Evolutionary conservation across 2,113 vertebrate species (phyloP), one percentile per base, ranked within the genome.

Genomic region (Mystacornis crossleyi): DNA sequence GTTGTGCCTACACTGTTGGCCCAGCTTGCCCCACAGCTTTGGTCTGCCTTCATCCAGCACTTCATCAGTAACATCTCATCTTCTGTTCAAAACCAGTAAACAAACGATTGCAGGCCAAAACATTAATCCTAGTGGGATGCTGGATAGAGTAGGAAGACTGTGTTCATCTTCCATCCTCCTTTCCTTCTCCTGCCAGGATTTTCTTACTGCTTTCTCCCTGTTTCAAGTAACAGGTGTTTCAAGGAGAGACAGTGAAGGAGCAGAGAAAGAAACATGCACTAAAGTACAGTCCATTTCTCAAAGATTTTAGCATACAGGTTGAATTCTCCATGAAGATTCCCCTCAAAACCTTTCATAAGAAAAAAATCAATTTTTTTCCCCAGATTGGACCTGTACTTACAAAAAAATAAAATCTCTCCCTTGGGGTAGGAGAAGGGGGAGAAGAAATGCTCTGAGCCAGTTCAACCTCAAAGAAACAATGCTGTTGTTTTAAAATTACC

Each of bases 401-500:
- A 81, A 77, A 21, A 73, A 89, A 91, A 80, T n/a, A 77, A 94
- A 83, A 73, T 62, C 26, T 83, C 18, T 40, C 34, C 38, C 21
- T 64, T 43, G 21, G 23, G 31, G 26, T 61, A 10, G 18, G 10
- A 81, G 43, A 85, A 82, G 28, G 3, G 21, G 8, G 18, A 83
- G 51, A 93, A 90, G 21, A 93, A 96, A 88, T 79, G 31, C 38
- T 85, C 40, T 36, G 43, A 73, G 47, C 28, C 81, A 69, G 73
- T 91, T 91, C 64, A 91, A 42, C 69, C 90, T 83, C 81, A 91
- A 86, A 96, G 75, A 93, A 97, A 75, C 36, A 92, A 95, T 28
- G 17, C 42, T 95, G 88, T 89, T 96, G 54, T 93, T 96, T 95
- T 93, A 88, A 95, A 97, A 96, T 92, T 74, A 91, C 54, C 53